Percentiles rank a stretch among this genome's conserved stretches.
Evolutionary conservation across 30 jellyfish, hydroid and myxozoan genomes (phyloP).

Genomic region (Clytia hemisphaerica): DNA sequence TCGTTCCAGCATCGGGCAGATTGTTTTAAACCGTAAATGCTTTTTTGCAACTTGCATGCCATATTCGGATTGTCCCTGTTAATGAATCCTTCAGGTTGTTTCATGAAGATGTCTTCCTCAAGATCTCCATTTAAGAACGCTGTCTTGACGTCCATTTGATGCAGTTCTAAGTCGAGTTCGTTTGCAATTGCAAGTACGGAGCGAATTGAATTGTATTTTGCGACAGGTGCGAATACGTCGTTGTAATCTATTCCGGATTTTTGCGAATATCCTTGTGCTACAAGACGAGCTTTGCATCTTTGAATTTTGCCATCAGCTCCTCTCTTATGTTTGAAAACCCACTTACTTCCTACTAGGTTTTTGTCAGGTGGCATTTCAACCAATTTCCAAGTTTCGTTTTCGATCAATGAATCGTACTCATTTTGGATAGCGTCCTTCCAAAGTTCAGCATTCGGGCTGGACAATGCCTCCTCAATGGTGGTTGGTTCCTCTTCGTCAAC

Average conservation of each 20-base stretch:
- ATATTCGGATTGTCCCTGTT: constrained; percentile 30
- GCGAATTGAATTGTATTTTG: constrained; percentile 21
- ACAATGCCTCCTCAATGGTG: not conserved
- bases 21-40: constrained; percentile 39
- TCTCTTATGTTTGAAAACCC: constrained; percentile 40
- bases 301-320: constrained; percentile 28
- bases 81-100: constrained; percentile 23
- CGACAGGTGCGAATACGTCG: constrained; percentile 36
- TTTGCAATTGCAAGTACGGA: constrained; percentile 39
- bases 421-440: constrained; percentile 6
- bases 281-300: constrained; percentile 43
- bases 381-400: constrained; percentile 41
- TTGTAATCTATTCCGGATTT: constrained; percentile 23
- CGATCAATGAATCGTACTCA: constrained; percentile 27
- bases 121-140: constrained; percentile 32
- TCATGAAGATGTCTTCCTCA: constrained; percentile 38
- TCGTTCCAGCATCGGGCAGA: constrained; percentile 44
- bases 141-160: constrained; percentile 41
- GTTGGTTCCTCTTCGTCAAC: constrained; percentile 1
- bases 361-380: constrained; percentile 32
- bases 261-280: constrained; percentile 46
- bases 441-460: not conserved
- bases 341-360: constrained; percentile 25
- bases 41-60: constrained; percentile 35
- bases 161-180: constrained; percentile 14